These are phyloP conservation scores for Ceyx margarethae DNA, from an alignment of 2,113 vertebrate species.

Conservation along the genomic window DNA sequence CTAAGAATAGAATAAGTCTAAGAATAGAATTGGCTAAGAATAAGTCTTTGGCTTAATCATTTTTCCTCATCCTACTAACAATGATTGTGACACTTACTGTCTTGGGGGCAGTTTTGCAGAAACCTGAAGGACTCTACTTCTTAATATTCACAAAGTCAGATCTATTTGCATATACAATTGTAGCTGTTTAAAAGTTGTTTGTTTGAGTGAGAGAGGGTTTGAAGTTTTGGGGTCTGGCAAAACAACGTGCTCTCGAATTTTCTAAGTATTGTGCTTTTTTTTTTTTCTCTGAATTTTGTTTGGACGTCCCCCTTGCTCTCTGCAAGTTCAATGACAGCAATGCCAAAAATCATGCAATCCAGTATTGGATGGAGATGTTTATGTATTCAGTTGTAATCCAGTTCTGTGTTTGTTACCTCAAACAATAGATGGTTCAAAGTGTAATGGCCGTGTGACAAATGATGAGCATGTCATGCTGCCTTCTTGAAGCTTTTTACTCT, in stretches of 20 bases:
- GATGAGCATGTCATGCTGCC: constrained; percentile 39
- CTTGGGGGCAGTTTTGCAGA: not conserved
- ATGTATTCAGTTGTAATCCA: constrained; percentile 31
- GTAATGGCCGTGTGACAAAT: constrained; percentile 63
- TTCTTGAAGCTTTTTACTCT: constrained; percentile 47
- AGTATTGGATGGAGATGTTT: not conserved
- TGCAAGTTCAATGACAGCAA: not conserved
- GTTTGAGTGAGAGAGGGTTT: not conserved
- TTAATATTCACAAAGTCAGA: not conserved
- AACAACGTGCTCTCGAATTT: not conserved
- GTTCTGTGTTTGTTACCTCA: not conserved
- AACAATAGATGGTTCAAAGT: constrained; percentile 43
- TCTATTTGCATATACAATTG: not conserved
- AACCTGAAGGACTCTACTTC: not conserved
- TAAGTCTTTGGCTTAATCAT: not conserved
- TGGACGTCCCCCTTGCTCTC: not conserved
- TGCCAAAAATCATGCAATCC: not conserved
- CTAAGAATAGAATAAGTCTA: too few relatives aligned
- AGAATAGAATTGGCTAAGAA: too few relatives aligned
- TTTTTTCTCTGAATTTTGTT: not conserved
- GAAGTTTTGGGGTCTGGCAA: not conserved
- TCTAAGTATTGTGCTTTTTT: not conserved
- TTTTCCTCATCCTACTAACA: not conserved
- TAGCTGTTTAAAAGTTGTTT: not conserved
- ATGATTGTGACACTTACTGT: not conserved